Conservation (phyloP, 1,140 invertebrate species). For the Centruroides vittatus region DNA sequence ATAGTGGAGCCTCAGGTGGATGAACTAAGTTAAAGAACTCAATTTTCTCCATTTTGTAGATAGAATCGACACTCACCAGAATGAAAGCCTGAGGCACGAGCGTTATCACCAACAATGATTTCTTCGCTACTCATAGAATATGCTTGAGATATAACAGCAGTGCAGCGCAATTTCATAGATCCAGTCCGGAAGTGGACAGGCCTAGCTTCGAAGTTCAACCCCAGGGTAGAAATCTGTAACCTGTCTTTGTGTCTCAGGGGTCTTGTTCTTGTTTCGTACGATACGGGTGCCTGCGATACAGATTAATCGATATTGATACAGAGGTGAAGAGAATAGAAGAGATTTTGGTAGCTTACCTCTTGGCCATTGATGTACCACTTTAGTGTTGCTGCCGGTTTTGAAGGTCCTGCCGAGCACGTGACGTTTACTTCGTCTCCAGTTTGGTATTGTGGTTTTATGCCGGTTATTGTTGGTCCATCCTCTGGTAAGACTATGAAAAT, state of each 20-base stretch:
- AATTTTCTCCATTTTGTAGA: too few relatives aligned
- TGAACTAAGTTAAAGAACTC: too few relatives aligned
- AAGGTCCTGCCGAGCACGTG: constrained; percentile 17
- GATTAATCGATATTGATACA: too few relatives aligned
- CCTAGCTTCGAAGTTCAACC: constrained; percentile 14
- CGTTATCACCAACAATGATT: constrained; percentile 18
- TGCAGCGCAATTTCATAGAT: constrained; percentile 18
- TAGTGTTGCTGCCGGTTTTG: constrained; percentile 15
- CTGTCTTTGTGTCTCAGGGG: constrained; percentile 5
- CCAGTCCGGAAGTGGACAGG: constrained; percentile 16
- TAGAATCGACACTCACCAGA: too few relatives aligned
- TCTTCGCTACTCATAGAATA: constrained; percentile 21
- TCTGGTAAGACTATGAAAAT: constrained; percentile 12
- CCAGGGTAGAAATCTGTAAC: constrained; percentile 12
- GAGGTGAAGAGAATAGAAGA: too few relatives aligned
- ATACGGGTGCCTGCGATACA: constrained; percentile 5
- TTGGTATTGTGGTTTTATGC: constrained; percentile 14
- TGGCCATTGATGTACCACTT: constrained; percentile 18
- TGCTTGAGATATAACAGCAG: constrained; percentile 18
- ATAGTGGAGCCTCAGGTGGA: too few relatives aligned
- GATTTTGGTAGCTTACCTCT: constrained; percentile 6
- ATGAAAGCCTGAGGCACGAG: constrained; percentile 8
- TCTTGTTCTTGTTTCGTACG: constrained; percentile 10
- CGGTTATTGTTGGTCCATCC: constrained; percentile 17
- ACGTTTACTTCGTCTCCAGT: constrained; percentile 18